Conservation (phyloP, 2,888 invertebrate species). For the Tortricodes alternella region DNA sequence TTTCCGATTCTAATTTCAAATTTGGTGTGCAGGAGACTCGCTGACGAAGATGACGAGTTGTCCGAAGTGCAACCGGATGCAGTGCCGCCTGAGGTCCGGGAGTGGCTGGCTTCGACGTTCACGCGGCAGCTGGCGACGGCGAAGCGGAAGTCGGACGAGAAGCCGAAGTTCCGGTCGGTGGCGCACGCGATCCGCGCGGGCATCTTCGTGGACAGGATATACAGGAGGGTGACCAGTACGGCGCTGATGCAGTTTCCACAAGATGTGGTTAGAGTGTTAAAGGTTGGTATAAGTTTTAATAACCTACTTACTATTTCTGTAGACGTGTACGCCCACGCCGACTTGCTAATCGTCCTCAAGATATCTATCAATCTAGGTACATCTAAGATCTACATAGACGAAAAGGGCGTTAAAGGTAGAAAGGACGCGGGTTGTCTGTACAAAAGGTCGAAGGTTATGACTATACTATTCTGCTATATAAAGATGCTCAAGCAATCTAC, state of each 20-base stretch:
- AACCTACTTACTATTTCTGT: too few species aligned
- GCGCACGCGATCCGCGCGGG: slow-evolving; percentile 98
- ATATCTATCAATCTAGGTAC: too few species aligned
- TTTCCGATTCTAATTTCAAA: neutral
- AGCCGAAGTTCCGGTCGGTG: slow-evolving; percentile 95
- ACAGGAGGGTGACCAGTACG: slow-evolving; percentile 89
- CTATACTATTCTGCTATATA: too few species aligned
- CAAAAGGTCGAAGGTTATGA: too few species aligned
- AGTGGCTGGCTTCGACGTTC: slow-evolving; percentile 98
- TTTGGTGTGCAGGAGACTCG: slow-evolving; percentile 85
- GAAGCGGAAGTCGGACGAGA: slow-evolving; percentile 89
- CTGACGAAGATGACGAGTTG: slow-evolving; percentile 97
- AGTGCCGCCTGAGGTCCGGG: slow-evolving; percentile 97
- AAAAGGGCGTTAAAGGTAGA: too few species aligned
- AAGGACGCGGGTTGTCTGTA: too few species aligned
- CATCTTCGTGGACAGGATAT: slow-evolving; percentile 97
- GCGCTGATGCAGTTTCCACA: slow-evolving; percentile 94
- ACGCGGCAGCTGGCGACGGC: slow-evolving; percentile 93
- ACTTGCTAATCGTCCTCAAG: too few species aligned
- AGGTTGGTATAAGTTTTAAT: slow-evolving; percentile 81
- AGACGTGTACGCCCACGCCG: too few species aligned
- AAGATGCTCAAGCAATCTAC: too few species aligned
- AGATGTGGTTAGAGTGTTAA: slow-evolving; percentile 92
- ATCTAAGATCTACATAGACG: too few species aligned
- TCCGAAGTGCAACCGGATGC: slow-evolving; percentile 98